These are phyloP conservation scores for Spheniscus mendiculus DNA, from an alignment of 2,113 vertebrate genomes.

Conservation along the genomic window DNA sequence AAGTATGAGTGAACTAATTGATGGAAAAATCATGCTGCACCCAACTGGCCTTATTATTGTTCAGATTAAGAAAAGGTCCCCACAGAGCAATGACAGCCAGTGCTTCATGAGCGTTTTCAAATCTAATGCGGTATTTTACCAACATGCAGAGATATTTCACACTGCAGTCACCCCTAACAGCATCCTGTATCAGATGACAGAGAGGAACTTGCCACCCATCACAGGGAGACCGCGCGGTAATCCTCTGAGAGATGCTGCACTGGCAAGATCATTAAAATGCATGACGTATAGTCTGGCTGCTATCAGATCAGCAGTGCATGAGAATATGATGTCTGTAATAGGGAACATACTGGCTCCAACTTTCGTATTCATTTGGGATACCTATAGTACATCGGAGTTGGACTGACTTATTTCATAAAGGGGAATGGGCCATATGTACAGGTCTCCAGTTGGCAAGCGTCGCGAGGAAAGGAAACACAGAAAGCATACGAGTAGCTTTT, in stretches of 20 bases:
- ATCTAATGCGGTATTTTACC: background rate
- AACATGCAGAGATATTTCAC: background rate
- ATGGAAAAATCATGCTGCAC: background rate
- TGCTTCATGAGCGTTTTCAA: background rate
- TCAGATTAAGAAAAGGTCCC: background rate
- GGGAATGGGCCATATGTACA: background rate
- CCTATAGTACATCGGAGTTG: background rate
- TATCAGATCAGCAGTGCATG: background rate
- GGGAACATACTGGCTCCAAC: background rate
- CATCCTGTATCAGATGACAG: background rate
- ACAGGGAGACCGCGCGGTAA: accelerated
- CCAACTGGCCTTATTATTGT: background rate
- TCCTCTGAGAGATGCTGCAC: background rate
- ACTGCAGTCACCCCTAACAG: background rate
- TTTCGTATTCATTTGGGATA: background rate
- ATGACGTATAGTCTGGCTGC: background rate
- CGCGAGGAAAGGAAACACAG: background rate
- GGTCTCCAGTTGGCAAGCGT: background rate
- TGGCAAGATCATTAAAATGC: background rate
- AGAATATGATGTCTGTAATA: background rate
- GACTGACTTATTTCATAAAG: background rate
- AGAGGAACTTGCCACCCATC: background rate
- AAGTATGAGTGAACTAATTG: background rate
- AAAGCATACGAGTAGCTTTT: background rate
- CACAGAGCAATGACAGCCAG: background rate